These are phyloP conservation scores for Amphimedon queenslandica DNA, from an alignment of 37 sponge, comb jelly and placozoan genomes.

Conservation along the genomic window DNA sequence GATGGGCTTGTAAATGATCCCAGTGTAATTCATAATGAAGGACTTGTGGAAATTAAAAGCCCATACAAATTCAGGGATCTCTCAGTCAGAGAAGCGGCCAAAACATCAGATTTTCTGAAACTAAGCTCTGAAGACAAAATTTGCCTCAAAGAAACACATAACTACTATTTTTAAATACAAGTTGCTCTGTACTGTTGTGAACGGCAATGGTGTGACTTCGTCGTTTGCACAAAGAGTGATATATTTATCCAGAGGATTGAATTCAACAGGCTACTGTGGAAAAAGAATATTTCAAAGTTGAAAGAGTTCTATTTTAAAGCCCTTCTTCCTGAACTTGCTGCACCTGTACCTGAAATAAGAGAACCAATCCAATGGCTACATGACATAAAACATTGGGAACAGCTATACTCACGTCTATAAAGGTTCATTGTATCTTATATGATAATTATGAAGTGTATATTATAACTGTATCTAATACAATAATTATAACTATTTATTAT, in stretches of 20 bases:
- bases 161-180: constrained; percentile 17
- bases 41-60: constrained; percentile 21
- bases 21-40: not conserved
- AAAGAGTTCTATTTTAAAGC: constrained; percentile 2
- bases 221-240: not conserved
- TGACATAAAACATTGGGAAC: not conserved
- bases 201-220: constrained; percentile 10
- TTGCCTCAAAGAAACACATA: not conserved
- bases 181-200: constrained; percentile 6
- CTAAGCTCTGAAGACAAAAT: not conserved
- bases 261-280: not conserved
- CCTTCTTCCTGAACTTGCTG: constrained; percentile 17
- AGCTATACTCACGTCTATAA: not conserved
- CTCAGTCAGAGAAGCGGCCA: not conserved
- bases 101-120: not conserved
- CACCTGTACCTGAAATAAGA: not conserved
- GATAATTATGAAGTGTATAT: not conserved
- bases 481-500: too few relatives aligned
- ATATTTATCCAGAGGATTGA: constrained; percentile 3
- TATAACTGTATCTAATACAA: too few relatives aligned
- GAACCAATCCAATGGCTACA: constrained; percentile 4
- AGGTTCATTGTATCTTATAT: not conserved
- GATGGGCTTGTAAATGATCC: constrained; percentile 28
- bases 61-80: not conserved
- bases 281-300: not conserved